A percentile compares a stretch with the other conserved stretches of the same genome.
Conservation (phyloP, 1,140 invertebrate species). For the Pseudomyrmex concolor region DNA sequence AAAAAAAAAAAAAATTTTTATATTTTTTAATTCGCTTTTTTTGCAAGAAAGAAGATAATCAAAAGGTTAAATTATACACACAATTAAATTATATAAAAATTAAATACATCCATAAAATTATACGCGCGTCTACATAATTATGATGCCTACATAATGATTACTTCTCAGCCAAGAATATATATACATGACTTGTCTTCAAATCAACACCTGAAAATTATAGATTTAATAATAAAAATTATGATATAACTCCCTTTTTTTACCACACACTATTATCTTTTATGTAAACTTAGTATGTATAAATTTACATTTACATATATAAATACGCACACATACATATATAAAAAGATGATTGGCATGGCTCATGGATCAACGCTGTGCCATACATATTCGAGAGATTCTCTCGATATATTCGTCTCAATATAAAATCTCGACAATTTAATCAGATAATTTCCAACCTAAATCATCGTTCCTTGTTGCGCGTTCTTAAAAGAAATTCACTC, state of each 20-base stretch:
- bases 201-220: neutral
- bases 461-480: neutral
- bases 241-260: no score
- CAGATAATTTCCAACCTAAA: neutral
- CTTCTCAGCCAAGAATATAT: no score
- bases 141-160: no score
- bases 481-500: neutral
- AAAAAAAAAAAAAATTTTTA: constrained; percentile 41
- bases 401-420: neutral
- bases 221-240: constrained; percentile 50
- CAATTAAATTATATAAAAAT: neutral
- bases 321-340: constrained; percentile 41
- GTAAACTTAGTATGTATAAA: constrained; percentile 15
- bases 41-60: neutral
- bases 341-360: constrained; percentile 9
- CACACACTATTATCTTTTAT: neutral
- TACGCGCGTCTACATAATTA: no score
- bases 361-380: constrained; percentile 62
- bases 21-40: constrained; percentile 14
- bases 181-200: no score
- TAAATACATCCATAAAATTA: constrained; percentile 32
- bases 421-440: neutral
- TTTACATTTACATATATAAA: constrained; percentile 12
- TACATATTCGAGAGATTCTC: constrained; percentile 25
- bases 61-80: no score